Percentiles rank a stretch among this genome's conserved stretches.
phyloP scores from a whole-genome alignment of 2,797 vertebrate genomes.

The Lemur catta region DNA sequence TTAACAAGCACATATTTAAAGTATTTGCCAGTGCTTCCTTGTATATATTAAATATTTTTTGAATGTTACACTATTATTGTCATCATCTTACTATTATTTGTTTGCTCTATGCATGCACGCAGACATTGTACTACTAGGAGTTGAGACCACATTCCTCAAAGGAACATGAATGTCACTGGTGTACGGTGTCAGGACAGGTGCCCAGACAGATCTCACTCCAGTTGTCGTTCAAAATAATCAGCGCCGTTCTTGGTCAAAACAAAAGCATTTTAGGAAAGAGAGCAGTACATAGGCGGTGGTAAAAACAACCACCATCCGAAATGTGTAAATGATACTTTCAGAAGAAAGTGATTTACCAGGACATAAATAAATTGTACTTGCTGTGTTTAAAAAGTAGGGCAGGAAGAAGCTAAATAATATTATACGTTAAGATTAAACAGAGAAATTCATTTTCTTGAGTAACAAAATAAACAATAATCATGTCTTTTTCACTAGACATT shows the following conservation, averaged over 20 bases:
- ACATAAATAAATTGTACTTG: not conserved
- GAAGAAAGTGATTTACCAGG: not conserved
- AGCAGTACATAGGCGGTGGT: no score
- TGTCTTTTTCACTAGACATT: not conserved
- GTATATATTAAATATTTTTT: not conserved
- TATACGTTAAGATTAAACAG: not conserved
- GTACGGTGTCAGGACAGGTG: not conserved
- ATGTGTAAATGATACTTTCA: not conserved
- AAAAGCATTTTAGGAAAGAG: not conserved
- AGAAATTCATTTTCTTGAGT: not conserved
- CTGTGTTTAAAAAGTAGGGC: not conserved
- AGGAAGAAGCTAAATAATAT: not conserved
- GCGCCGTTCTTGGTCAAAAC: not conserved
- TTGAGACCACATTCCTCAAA: not conserved
- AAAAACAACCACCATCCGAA: not conserved
- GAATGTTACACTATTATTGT: not conserved
- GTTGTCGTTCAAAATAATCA: not conserved
- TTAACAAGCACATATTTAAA: not conserved
- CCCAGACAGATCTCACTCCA: not conserved
- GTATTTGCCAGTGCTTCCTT: not conserved
- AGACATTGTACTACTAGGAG: no score
- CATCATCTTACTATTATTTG: not conserved
- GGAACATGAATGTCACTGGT: not conserved
- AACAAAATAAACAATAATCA: not conserved
- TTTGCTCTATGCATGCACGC: not conserved